Percentiles rank a stretch among this genome's conserved stretches.
Evolutionary conservation across 2,888 invertebrate species (phyloP).

Genomic region (Scelioninae gen. 2): DNA sequence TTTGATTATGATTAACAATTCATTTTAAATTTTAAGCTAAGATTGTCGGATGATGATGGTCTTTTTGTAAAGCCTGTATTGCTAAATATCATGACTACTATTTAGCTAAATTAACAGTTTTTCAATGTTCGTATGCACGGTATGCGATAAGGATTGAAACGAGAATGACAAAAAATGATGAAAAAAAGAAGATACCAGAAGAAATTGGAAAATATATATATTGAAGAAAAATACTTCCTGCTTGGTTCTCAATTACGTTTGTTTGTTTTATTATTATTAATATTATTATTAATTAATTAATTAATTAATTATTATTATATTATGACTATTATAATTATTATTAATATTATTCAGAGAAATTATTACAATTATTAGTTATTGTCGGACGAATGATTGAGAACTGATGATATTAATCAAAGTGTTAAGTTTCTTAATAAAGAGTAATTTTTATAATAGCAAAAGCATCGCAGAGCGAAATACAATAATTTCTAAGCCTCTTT

Average conservation of each 20-base stretch:
- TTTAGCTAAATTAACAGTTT: slow-evolving; percentile 60
- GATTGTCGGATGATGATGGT: slow-evolving; percentile 43
- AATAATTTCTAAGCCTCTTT: slow-evolving; percentile 51
- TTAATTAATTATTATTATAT: slow-evolving; percentile 41
- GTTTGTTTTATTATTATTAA: slow-evolving; percentile 51
- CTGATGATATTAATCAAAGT: slow-evolving; percentile 56
- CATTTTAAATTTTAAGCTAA: slow-evolving; percentile 57
- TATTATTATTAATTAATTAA: slow-evolving; percentile 40
- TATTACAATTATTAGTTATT: slow-evolving; percentile 42
- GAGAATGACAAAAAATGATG: slow-evolving; percentile 19
- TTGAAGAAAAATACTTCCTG: slow-evolving; percentile 51
- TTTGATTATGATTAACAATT: too few species aligned
- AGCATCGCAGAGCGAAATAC: slow-evolving; percentile 48
- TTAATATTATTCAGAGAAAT: slow-evolving; percentile 49
- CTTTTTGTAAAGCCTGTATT: slow-evolving; percentile 60
- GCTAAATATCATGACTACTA: slow-evolving; percentile 59
- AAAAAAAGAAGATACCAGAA: slow-evolving; percentile 17
- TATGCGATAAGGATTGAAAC: slow-evolving; percentile 47
- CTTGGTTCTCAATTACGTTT: slow-evolving; percentile 55
- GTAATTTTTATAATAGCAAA: slow-evolving; percentile 58
- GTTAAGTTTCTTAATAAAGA: slow-evolving; percentile 59
- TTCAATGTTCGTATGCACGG: slow-evolving; percentile 58
- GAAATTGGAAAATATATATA: slow-evolving; percentile 42
- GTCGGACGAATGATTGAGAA: slow-evolving; percentile 52
- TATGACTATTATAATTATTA: slow-evolving; percentile 45